These are phyloP conservation scores for Actinostola sp. DNA, from an alignment of 92 coral and sea anemone genomes.

Conservation along the genomic window DNA sequence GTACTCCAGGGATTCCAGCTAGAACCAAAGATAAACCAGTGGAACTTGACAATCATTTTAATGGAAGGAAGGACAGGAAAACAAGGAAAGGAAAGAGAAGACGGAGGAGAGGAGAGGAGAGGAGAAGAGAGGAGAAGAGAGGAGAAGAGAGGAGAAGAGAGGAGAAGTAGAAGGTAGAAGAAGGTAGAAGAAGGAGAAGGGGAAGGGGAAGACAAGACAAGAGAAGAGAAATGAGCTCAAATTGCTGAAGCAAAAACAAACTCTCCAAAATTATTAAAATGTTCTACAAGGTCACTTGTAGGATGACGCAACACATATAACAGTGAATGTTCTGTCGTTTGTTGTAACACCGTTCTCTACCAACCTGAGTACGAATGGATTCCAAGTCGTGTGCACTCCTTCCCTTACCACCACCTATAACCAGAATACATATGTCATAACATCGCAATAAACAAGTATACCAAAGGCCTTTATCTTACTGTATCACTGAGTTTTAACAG, in stretches of 20 bases:
- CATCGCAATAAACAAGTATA: neutral
- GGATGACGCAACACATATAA: too few relatives aligned
- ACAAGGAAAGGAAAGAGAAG: neutral
- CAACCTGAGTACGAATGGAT: constrained; percentile 56
- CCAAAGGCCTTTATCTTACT: too few relatives aligned
- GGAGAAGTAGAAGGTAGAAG: neutral
- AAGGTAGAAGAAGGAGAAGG: neutral
- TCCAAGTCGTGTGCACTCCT: constrained; percentile 59
- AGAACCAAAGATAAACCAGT: neutral
- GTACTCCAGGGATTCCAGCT: constrained; percentile 74
- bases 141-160: neutral
- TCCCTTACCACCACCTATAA: constrained; percentile 31
- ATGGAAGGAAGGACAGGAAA: neutral
- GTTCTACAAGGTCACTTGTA: too few relatives aligned
- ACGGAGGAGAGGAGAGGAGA: neutral
- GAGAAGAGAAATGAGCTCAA: neutral
- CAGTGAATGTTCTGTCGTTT: too few relatives aligned
- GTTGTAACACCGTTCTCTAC: too few relatives aligned
- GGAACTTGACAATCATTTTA: neutral
- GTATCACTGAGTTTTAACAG: too few relatives aligned
- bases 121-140: neutral
- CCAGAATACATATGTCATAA: neutral
- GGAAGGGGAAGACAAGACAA: neutral
- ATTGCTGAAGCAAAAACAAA: neutral
- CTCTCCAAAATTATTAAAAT: too few relatives aligned